These are phyloP conservation scores for Gopherus evgoodei DNA, from an alignment of 2,113 vertebrate genomes.

Conservation along the genomic window DNA sequence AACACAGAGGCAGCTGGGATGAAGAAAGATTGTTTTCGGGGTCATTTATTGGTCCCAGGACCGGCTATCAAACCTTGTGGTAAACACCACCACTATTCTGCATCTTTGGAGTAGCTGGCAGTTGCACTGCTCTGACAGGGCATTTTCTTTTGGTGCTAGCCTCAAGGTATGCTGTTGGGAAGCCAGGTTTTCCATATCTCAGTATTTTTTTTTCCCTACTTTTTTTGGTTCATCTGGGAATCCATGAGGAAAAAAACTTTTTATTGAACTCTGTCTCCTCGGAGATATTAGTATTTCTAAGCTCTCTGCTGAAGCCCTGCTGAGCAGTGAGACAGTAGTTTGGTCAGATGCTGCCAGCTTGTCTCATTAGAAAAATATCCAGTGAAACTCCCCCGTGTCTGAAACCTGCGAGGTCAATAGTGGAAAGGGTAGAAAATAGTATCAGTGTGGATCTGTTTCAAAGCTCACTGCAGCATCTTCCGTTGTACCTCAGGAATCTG, in stretches of 20 bases:
- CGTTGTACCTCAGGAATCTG: accelerated
- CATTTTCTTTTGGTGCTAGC: background rate
- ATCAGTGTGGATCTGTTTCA: constrained; percentile 40
- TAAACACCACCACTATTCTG: background rate
- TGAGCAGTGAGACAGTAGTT: constrained; percentile 9
- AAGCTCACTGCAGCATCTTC: constrained; percentile 22
- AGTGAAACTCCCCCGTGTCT: constrained; percentile 26
- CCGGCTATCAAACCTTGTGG: background rate
- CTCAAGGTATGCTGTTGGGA: accelerated
- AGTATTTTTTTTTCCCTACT: background rate
- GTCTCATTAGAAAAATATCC: constrained; percentile 31
- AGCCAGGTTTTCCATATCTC: background rate
- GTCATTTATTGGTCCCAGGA: background rate
- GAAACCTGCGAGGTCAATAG: constrained; percentile 56
- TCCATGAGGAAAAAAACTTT: background rate
- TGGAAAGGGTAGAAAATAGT: background rate
- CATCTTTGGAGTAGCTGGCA: background rate
- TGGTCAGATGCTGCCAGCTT: background rate
- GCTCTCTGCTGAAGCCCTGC: background rate
- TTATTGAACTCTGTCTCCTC: background rate
- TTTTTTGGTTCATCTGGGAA: background rate
- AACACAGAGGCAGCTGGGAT: background rate
- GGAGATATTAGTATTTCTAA: background rate
- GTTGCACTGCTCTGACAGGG: background rate
- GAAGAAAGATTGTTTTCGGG: background rate